Conservation (phyloP, 2,113 vertebrate species). For the Pluvianellus socialis region DNA sequence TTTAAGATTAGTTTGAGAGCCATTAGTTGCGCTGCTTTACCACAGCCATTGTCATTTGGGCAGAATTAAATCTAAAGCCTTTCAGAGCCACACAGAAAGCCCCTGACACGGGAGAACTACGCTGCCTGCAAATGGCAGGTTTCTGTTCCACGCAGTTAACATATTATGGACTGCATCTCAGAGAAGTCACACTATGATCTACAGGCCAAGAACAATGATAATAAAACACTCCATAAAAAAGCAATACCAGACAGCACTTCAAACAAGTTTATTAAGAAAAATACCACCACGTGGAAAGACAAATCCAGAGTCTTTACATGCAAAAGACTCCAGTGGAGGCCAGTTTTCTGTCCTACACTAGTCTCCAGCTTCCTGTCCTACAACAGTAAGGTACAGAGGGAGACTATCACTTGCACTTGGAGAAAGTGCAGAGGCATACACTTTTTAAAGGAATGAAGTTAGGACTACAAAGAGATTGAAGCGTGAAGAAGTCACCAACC, state of each 20-base stretch:
- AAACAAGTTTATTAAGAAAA: slow-evolving; percentile 44
- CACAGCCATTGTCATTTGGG: background rate
- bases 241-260: slow-evolving; percentile 14
- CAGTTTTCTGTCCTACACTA: background rate
- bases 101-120: background rate
- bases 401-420: background rate
- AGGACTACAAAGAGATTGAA: background rate
- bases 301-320: background rate
- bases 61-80: background rate
- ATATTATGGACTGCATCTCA: background rate
- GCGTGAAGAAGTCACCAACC: background rate
- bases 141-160: background rate
- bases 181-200: background rate
- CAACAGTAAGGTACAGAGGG: background rate
- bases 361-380: background rate
- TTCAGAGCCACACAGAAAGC: background rate
- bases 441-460: background rate
- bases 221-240: slow-evolving; percentile 40
- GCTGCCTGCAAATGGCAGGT: background rate
- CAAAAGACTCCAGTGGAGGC: background rate
- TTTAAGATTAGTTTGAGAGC: background rate
- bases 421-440: background rate
- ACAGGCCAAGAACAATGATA: slow-evolving; percentile 4
- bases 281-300: background rate
- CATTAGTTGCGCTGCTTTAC: background rate